phyloP scores from a whole-genome alignment of 2,113 vertebrate genomes.

The Cricetomys ansorgei region DNA sequence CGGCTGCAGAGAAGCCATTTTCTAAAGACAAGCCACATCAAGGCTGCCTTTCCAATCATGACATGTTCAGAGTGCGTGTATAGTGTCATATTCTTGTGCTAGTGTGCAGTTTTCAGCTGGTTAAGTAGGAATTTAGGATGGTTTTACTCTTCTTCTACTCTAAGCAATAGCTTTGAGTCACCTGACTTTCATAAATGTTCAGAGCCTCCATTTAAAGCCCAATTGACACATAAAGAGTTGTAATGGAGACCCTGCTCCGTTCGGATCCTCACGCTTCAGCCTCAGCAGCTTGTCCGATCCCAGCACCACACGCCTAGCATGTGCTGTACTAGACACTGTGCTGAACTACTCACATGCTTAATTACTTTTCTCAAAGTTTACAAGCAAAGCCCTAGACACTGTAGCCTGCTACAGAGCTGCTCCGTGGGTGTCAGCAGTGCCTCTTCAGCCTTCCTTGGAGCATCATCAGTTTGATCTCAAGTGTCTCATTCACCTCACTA shows the following conservation, averaged over 20 bases:
- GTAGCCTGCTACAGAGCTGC: background rate
- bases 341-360: background rate
- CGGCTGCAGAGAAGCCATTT: background rate
- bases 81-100: background rate
- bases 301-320: background rate
- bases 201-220: background rate
- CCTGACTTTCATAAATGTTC: background rate
- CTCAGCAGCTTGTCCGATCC: background rate
- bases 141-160: background rate
- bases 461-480: background rate
- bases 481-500: constrained; percentile 32
- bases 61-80: background rate
- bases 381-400: constrained; percentile 4
- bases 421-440: background rate
- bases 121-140: background rate
- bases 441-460: background rate
- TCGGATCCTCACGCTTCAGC: background rate
- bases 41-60: background rate
- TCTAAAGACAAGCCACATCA: constrained; percentile 5
- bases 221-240: background rate
- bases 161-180: constrained; percentile 41
- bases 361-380: constrained; percentile 11
- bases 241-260: background rate
- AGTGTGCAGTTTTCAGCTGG: background rate
- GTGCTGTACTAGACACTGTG: background rate